These are phyloP conservation scores for Pseudococcus jackbeardsleyi DNA, from an alignment of 2,888 invertebrate species.

Conservation along the genomic window DNA sequence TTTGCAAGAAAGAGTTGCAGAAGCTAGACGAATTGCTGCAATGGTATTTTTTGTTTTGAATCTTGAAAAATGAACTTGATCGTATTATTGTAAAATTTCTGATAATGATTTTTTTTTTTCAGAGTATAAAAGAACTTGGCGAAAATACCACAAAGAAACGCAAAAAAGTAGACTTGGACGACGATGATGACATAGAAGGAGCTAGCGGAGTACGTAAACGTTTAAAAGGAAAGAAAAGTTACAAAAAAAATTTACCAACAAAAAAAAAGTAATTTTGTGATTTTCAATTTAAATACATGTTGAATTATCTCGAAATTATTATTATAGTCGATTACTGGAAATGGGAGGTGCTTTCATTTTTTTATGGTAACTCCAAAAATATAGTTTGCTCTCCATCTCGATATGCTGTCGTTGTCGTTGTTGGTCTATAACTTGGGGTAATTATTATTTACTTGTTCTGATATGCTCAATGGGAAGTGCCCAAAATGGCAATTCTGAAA, in stretches of 20 bases:
- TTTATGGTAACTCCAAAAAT: too few species aligned
- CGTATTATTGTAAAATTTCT: slow-evolving; percentile 43
- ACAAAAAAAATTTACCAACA: slow-evolving; percentile 68
- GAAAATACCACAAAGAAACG: slow-evolving; percentile 77
- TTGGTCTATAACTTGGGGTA: too few species aligned
- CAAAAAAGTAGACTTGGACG: slow-evolving; percentile 74
- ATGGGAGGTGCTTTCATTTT: too few species aligned
- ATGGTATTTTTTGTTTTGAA: slow-evolving; percentile 73
- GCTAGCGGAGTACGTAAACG: slow-evolving; percentile 84
- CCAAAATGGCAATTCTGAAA: too few species aligned
- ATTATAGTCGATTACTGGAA: too few species aligned
- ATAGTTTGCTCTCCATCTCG: too few species aligned
- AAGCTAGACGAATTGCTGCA: slow-evolving; percentile 92
- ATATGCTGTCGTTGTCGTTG: too few species aligned
- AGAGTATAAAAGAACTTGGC: slow-evolving; percentile 84
- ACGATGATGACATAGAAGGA: slow-evolving; percentile 89
- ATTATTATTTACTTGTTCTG: too few species aligned
- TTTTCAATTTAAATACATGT: background rate
- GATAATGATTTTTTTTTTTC: slow-evolving; percentile 67
- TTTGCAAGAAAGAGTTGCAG: slow-evolving; percentile 91
- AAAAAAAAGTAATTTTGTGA: slow-evolving; percentile 12
- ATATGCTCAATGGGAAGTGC: too few species aligned
- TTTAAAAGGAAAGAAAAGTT: slow-evolving; percentile 72
- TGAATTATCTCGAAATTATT: background rate
- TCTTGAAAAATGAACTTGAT: background rate